Evolutionary conservation across 2,113 vertebrate genomes (phyloP).

Genomic region (Bubalus kerabau): DNA sequence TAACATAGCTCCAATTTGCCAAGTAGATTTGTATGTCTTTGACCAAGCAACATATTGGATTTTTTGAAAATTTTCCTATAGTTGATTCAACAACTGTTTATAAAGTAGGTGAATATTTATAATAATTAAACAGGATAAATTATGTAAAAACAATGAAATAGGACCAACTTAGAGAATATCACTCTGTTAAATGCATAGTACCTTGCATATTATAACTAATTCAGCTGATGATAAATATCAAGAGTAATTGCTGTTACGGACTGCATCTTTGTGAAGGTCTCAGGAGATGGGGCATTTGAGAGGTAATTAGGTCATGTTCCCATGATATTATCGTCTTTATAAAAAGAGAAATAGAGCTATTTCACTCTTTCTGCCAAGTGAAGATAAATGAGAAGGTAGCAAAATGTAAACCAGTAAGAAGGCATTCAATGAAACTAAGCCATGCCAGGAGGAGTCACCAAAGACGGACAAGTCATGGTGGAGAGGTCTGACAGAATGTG

Average conservation of each 20-base stretch:
- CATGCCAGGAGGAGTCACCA: too few species aligned
- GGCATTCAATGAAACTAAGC: too few species aligned
- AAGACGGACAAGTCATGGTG: fast-evolving
- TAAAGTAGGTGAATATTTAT: background rate
- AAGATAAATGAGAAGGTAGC: background rate
- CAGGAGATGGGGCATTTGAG: background rate
- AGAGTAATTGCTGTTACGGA: background rate
- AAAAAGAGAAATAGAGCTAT: background rate
- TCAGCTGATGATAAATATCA: background rate
- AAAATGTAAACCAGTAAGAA: background rate
- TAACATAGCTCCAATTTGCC: background rate
- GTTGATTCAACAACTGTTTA: background rate
- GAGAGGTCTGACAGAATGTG: too few species aligned
- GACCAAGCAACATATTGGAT: background rate
- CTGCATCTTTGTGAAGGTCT: background rate
- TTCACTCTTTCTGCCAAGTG: background rate
- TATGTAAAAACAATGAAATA: background rate
- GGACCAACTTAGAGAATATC: background rate
- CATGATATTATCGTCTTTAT: background rate
- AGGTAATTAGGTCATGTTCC: background rate
- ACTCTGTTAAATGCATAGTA: background rate
- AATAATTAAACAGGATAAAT: background rate
- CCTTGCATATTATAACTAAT: background rate
- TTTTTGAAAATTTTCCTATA: background rate
- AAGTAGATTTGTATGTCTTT: background rate